A percentile compares a stretch with the other conserved stretches of the same genome.
phyloP scores from a whole-genome alignment of 2,113 vertebrate genomes.

The Isichthys henryi region DNA sequence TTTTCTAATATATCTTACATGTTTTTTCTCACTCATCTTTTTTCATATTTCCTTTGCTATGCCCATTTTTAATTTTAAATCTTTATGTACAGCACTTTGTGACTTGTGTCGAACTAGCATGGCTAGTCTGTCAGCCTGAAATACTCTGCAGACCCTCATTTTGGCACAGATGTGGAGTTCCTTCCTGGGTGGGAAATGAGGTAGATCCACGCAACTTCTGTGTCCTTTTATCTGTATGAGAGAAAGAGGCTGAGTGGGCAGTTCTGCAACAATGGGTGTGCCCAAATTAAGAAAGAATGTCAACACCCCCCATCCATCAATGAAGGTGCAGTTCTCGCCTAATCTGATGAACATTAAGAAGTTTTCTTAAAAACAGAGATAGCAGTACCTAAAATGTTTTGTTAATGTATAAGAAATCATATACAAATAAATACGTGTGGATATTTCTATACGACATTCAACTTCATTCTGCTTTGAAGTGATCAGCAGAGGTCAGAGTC shows the following conservation, averaged over 20 bases:
- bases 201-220: background rate
- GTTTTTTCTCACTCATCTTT: too few species aligned
- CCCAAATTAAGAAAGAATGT: background rate
- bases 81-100: too few species aligned
- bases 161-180: background rate
- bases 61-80: too few species aligned
- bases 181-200: background rate
- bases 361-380: background rate
- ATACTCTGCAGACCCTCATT: background rate
- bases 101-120: background rate
- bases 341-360: background rate
- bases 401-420: background rate
- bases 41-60: too few species aligned
- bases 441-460: background rate
- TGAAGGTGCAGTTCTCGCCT: background rate
- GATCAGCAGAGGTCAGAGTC: background rate
- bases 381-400: background rate
- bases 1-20: too few species aligned
- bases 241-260: background rate
- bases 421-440: background rate
- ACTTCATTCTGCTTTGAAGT: background rate
- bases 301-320: background rate
- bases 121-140: background rate
- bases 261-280: background rate
- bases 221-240: background rate